These are phyloP conservation scores for Pterobdella sp. DNA, from an alignment of 2,888 invertebrate species.

Conservation along the genomic window DNA sequence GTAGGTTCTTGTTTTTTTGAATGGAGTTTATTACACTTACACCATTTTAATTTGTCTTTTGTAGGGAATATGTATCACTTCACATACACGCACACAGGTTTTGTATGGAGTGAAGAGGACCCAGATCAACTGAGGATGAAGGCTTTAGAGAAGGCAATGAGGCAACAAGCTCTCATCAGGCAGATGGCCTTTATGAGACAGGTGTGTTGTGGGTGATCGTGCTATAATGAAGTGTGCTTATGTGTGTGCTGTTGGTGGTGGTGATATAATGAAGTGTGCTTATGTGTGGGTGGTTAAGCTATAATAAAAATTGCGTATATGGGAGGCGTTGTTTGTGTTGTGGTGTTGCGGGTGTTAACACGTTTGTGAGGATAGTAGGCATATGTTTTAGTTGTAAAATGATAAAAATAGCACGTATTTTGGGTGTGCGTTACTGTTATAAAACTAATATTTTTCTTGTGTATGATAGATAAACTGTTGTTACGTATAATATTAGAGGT, in stretches of 20 bases:
- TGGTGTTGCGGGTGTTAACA: neutral
- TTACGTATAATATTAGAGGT: no score
- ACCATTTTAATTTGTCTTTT: no score
- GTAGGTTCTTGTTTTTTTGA: no score
- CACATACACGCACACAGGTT: conserved; percentile 13
- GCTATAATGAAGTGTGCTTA: neutral
- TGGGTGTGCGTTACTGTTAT: no score
- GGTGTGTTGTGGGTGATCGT: neutral
- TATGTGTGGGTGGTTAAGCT: neutral
- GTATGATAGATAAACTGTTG: no score
- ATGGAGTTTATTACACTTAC: no score
- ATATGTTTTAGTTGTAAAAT: neutral
- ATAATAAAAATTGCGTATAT: no score
- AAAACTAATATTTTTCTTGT: no score
- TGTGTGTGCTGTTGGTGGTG: neutral
- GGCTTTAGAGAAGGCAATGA: conserved; percentile 24
- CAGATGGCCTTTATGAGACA: conserved; percentile 13
- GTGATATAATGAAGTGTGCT: neutral
- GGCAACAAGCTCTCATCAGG: conserved; percentile 22
- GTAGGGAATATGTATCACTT: neutral
- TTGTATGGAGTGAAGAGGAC: conserved; percentile 21
- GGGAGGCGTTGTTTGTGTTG: neutral
- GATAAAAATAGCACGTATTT: no score
- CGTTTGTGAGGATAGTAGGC: neutral
- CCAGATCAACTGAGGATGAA: conserved; percentile 18